Evolutionary conservation across 2,888 invertebrate species (phyloP).

Genomic region (Melikaiella ostensackeni): DNA sequence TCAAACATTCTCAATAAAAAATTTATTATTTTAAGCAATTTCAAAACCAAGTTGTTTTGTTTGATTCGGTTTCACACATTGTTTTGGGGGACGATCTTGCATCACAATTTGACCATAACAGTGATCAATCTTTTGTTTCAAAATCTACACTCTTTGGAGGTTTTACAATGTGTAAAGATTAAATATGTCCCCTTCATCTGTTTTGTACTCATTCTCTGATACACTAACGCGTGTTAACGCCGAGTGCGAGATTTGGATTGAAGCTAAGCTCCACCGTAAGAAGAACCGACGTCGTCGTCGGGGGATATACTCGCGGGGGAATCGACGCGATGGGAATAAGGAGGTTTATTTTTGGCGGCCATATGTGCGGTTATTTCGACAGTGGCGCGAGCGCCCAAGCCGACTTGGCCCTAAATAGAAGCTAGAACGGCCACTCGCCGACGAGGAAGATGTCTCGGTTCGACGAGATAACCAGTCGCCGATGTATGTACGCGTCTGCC

Average conservation of each 20-base stretch:
- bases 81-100: neutral
- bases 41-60: no score
- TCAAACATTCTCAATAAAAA: no score
- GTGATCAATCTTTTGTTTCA: neutral
- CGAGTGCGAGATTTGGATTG: slow-evolving; percentile 43
- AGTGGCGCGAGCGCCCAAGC: slow-evolving; percentile 55
- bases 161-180: slow-evolving; percentile 4
- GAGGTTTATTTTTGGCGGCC: slow-evolving; percentile 76
- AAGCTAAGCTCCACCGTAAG: slow-evolving; percentile 17
- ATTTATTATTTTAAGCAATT: no score
- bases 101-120: neutral
- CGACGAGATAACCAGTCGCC: slow-evolving; percentile 41
- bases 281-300: slow-evolving; percentile 36
- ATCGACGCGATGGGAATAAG: slow-evolving; percentile 74
- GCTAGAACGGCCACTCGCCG: slow-evolving; percentile 31
- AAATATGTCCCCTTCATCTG: slow-evolving; percentile 13
- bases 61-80: no score
- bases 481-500: slow-evolving; percentile 37
- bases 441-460: slow-evolving; percentile 41
- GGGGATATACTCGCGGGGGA: slow-evolving; percentile 47
- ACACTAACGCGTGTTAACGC: slow-evolving; percentile 46
- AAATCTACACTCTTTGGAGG: neutral
- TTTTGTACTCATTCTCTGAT: slow-evolving; percentile 8
- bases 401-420: slow-evolving; percentile 54
- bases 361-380: slow-evolving; percentile 76